Evolutionary conservation across 2,113 vertebrate species (phyloP), one percentile per base, ranked within the genome.

Genomic region (Chionomys nivalis): DNA sequence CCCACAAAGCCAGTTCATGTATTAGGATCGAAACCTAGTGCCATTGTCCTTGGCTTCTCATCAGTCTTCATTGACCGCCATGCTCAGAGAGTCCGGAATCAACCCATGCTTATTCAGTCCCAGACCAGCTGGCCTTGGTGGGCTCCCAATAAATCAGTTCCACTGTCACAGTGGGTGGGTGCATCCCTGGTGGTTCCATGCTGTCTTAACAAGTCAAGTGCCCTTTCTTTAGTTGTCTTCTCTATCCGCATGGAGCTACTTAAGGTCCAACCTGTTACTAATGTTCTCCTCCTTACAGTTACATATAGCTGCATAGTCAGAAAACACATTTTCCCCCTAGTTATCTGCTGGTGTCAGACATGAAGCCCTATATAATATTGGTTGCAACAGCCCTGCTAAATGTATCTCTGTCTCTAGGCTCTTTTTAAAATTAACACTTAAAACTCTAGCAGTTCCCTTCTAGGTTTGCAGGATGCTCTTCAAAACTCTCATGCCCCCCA

Each of bases 121-220:
- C n/a, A n/a, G n/a, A n/a, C n/a, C n/a, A n/a, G n/a, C n/a, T n/a
- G n/a, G n/a, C n/a, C n/a, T n/a, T n/a, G n/a, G n/a, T n/a, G n/a
- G n/a, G n/a, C n/a, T n/a, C n/a, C n/a, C n/a, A n/a, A n/a, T n/a
- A n/a, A n/a, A n/a, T n/a, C n/a, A n/a, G n/a, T n/a, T n/a, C n/a
- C n/a, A n/a, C n/a, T n/a, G n/a, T n/a, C n/a, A n/a, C n/a, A n/a
- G n/a, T n/a, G n/a, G n/a, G n/a, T n/a, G n/a, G n/a, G n/a, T n/a
- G n/a, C n/a, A n/a, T 42, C 58, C 88, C 36, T 52, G 90, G 75
- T 90, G 86, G 83, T 44, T 87, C 42, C 68, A 95, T 52, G 36
- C 28, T 70, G 49, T 61, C 36, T 95, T 72, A 92, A 92, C 24
- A 94, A 55, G 24, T 16, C 42, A 77, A 83, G 19, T 31, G 78